Conservation (phyloP, 30 jellyfish, hydroid and myxozoan species). For the Mastigias papua region DNA sequence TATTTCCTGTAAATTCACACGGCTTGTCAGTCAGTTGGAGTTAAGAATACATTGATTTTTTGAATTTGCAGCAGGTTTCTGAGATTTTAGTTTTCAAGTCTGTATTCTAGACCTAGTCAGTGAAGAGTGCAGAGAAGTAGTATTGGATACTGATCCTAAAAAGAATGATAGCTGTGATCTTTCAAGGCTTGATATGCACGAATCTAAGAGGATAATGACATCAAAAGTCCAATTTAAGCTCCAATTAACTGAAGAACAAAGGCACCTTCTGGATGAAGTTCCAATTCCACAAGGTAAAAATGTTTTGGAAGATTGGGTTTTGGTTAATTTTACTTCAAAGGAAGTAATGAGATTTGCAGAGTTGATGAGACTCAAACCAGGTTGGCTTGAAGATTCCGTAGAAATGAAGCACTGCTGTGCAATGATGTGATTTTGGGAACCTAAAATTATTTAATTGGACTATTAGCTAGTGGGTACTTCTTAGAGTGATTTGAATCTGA, state of each 20-base stretch:
- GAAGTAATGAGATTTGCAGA: conserved; percentile 65
- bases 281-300: conserved; percentile 39
- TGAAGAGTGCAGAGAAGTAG: conserved; percentile 7
- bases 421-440: conserved; percentile 13
- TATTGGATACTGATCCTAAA: background rate
- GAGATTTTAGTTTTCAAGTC: background rate
- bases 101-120: background rate
- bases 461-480: background rate
- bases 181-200: background rate
- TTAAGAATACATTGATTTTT: no score
- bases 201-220: background rate
- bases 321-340: conserved; percentile 61
- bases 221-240: background rate
- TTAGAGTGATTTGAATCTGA: background rate
- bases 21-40: no score
- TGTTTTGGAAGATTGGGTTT: conserved; percentile 69
- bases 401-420: conserved; percentile 55
- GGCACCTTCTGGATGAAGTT: conserved; percentile 45
- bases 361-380: conserved; percentile 50
- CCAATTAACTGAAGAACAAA: conserved; percentile 48
- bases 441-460: background rate
- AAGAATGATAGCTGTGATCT: background rate
- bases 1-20: no score
- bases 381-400: conserved; percentile 53
- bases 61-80: no score